phyloP scores from a whole-genome alignment of 2,797 vertebrate species.

The Pseudochirops corinnae region DNA sequence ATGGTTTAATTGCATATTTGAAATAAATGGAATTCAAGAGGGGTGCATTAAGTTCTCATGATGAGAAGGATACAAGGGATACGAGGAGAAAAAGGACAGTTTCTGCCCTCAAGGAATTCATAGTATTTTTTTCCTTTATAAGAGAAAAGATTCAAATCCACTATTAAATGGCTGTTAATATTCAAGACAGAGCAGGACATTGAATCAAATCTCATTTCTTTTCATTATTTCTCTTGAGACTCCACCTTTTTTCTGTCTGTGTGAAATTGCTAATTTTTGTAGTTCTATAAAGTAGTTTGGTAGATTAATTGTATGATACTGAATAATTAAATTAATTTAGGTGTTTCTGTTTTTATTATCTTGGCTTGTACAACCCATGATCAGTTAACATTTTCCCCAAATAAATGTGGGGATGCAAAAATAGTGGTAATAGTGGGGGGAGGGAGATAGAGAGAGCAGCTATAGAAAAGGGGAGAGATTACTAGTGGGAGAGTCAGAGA shows the following conservation, averaged over 20 bases:
- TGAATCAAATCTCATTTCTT: not conserved
- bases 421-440: not conserved
- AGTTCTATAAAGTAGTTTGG: not conserved
- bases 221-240: not conserved
- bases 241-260: not conserved
- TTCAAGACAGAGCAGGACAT: not conserved
- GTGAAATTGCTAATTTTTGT: not conserved
- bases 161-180: not conserved
- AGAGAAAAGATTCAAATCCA: not conserved
- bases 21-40: not conserved
- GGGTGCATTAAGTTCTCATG: not conserved
- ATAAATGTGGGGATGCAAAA: not conserved
- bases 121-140: not conserved
- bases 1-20: not conserved
- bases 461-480: not conserved
- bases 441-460: not conserved
- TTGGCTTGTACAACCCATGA: not conserved
- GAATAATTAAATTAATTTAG: not conserved
- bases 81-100: not conserved
- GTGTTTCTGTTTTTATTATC: not conserved
- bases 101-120: not conserved
- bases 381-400: not conserved
- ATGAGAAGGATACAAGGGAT: not conserved
- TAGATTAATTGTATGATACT: not conserved
- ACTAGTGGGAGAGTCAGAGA: not conserved